phyloP scores from a whole-genome alignment of 2,113 vertebrate genomes.

The Otus sunia region DNA sequence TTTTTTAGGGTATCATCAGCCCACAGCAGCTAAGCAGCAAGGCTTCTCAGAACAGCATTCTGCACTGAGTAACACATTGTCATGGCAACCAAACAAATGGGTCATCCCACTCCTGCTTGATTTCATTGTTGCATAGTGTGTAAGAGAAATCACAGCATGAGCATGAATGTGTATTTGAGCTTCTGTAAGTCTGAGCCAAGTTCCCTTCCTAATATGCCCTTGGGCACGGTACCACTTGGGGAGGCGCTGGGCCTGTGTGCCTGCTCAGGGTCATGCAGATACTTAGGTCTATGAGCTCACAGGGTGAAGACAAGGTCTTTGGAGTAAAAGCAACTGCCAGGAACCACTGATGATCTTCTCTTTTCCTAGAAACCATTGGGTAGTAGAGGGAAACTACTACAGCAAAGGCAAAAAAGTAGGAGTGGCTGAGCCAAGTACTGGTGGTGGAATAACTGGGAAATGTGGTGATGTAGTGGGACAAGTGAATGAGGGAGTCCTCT shows the following conservation, averaged over 20 bases:
- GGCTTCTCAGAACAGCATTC: not conserved
- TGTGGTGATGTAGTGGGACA: not conserved
- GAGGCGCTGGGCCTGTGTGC: not conserved
- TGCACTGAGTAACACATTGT: not conserved
- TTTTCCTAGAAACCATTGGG: not conserved
- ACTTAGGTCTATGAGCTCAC: not conserved
- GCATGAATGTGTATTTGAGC: not conserved
- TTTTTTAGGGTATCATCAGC: not conserved
- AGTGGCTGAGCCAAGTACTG: not conserved
- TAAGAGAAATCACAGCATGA: not conserved
- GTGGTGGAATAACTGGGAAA: not conserved
- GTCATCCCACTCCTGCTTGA: not conserved
- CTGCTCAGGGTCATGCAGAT: not conserved
- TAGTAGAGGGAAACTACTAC: not conserved
- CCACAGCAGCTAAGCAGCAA: slow-evolving; percentile 4
- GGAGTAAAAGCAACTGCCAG: not conserved
- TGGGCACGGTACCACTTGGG: accelerated
- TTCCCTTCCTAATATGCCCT: not conserved
- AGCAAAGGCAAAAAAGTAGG: not conserved
- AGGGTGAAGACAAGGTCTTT: not conserved
- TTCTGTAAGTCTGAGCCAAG: not conserved
- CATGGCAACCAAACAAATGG: slow-evolving; percentile 62
- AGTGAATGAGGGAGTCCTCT: not conserved
- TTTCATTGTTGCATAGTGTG: not conserved
- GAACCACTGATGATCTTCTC: not conserved